phyloP scores from a whole-genome alignment of 92 coral and sea anemone species.

The Porites divaricata region DNA sequence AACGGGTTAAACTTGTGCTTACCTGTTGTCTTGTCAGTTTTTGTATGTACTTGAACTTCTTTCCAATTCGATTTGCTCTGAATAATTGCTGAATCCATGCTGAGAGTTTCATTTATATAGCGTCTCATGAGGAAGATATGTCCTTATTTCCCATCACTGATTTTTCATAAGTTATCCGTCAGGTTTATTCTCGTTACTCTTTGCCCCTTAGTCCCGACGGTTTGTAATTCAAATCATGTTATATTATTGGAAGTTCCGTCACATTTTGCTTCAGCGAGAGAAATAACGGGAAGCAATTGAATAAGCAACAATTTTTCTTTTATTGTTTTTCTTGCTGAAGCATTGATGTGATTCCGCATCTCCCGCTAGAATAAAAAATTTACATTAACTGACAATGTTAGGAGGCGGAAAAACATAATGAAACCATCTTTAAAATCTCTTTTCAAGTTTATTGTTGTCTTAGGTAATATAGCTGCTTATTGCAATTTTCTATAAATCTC shows the following conservation, averaged over 20 bases:
- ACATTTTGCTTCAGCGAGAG: background rate
- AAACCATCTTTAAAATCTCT: no score
- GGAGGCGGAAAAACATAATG: no score
- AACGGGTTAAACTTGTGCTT: background rate
- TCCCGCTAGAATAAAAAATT: no score
- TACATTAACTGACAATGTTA: no score
- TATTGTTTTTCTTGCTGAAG: no score
- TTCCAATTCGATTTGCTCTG: background rate
- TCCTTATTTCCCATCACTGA: conserved; percentile 5
- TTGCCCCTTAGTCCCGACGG: background rate
- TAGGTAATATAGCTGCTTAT: no score
- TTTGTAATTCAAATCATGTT: conserved; percentile 2
- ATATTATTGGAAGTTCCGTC: conserved; percentile 14
- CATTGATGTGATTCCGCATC: no score
- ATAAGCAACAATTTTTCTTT: background rate
- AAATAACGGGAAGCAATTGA: no score
- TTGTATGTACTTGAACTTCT: background rate
- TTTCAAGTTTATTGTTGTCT: no score
- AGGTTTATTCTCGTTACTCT: background rate
- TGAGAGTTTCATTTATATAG: background rate
- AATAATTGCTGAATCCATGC: background rate
- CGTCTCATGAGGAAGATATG: conserved; percentile 1
- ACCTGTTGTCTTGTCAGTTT: background rate
- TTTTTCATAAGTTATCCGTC: background rate
- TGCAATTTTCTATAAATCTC: no score